Percentiles rank a stretch among this genome's conserved stretches.
Conservation (phyloP, 2,888 invertebrate species). For the Macaria liturata region DNA sequence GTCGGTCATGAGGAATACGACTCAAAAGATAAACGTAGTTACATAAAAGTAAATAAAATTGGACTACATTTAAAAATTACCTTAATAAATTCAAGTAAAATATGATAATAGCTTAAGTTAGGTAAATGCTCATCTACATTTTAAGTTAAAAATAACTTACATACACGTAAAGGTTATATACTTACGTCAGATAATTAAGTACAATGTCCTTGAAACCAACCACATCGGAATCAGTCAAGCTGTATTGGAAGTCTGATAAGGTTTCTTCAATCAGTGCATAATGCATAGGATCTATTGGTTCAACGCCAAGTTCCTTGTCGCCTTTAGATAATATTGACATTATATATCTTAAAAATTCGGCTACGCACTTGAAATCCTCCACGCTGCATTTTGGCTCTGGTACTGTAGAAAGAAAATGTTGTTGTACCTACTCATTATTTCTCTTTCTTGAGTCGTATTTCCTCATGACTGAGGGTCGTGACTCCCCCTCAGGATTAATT, state of each 20-base stretch:
- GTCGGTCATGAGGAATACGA: no score
- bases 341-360: not conserved
- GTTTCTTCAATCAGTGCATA: not conserved
- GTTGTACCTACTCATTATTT: no score
- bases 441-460: no score
- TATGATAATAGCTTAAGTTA: no score
- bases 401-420: not conserved
- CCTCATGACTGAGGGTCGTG: no score
- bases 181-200: not conserved
- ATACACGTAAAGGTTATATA: not conserved
- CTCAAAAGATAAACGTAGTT: no score
- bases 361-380: not conserved
- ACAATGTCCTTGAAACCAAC: not conserved
- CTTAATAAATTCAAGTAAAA: no score
- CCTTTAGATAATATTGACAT: not conserved
- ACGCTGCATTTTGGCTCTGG: slow-evolving; percentile 1
- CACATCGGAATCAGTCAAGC: slow-evolving; percentile 2
- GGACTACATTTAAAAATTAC: no score
- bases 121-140: no score
- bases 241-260: not conserved
- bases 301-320: not conserved
- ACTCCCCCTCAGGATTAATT: no score
- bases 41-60: no score
- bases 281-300: slow-evolving; percentile 3
- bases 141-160: not conserved